Base-by-base conservation (phyloP, 1,140 invertebrate genomes). In the Araneus ventricosus region DNA sequence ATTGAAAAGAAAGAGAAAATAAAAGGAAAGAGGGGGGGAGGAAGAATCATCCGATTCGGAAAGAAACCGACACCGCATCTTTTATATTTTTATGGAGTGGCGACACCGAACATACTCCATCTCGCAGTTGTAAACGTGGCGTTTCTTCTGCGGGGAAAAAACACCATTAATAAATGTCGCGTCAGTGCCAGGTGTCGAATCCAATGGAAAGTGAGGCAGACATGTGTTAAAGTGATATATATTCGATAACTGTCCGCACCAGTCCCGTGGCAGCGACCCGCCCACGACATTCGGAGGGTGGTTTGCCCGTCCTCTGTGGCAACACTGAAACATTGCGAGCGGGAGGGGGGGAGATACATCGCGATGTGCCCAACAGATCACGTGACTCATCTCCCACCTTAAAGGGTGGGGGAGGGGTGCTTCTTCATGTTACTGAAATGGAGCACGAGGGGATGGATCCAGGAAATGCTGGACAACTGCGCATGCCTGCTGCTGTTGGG, bases 161-260 rank as follows among this genome's bases (percentile, higher is more conserved):
- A 30, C n/a, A 4, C 90, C 90, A 92, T 92, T 92, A 92, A 92
- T 92, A 92, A 92, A 86, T 92, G 82, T 86, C 90, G 90, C 90
- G 90, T 92, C 90, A 92, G 82, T 70, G 20, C 59, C 90, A 92
- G 90, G 59, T 57, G 89, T 61, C 59, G 57, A 84, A 84, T 84
- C 79, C 27, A 90, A 90, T 90, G 27, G 41, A 61, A 61, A 84
- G 75, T 59, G 45, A 20, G n/a, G 34, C 52, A 52, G 90, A 92
- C 90, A 92, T 80, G 90, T 92, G 90, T 92, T 85, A 92, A 86
- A 86, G 90, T 85, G 90, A 92, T 92, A 92, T 92, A 92, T 85
- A 92, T 92, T 86, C 90, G 59, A 92, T 92, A 92, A 92, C 90
- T 92, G 90, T 86, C 90, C 59, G 27, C 61, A 22, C 59, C 90